These are phyloP conservation scores for Athene noctua DNA, from an alignment of 2,113 vertebrate genomes.

Conservation along the genomic window DNA sequence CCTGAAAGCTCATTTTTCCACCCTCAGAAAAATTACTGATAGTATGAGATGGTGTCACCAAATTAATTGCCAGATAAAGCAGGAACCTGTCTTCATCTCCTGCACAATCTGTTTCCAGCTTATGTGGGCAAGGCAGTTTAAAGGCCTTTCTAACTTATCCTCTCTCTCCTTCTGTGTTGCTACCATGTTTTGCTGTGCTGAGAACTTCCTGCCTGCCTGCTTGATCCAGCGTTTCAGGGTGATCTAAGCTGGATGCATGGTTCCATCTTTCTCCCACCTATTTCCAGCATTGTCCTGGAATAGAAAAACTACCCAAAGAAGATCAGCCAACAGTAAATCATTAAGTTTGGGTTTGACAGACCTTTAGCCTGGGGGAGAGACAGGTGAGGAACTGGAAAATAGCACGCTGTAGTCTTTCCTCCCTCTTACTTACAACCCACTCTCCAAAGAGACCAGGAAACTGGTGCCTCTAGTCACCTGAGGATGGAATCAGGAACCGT, in stretches of 20 bases:
- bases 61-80: background rate
- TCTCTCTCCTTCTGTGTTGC: background rate
- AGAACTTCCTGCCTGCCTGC: background rate
- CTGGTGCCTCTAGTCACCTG: background rate
- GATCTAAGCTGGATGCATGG: background rate
- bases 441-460: background rate
- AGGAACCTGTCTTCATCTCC: background rate
- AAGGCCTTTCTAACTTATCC: background rate
- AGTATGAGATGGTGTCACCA: background rate
- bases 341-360: background rate
- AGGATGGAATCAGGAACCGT: background rate
- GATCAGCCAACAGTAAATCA: background rate
- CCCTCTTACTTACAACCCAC: background rate
- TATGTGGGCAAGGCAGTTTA: background rate
- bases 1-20: background rate
- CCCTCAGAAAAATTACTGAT: background rate
- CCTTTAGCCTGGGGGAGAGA: background rate
- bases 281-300: background rate
- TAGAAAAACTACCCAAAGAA: background rate
- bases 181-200: background rate
- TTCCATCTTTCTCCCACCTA: background rate
- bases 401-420: background rate
- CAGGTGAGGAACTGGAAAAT: background rate
- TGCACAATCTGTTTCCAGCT: background rate
- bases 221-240: background rate